Evolutionary conservation across 2,797 vertebrate species (phyloP), one percentile per base, ranked within the genome.

Genomic region (Poecilia wingei): DNA sequence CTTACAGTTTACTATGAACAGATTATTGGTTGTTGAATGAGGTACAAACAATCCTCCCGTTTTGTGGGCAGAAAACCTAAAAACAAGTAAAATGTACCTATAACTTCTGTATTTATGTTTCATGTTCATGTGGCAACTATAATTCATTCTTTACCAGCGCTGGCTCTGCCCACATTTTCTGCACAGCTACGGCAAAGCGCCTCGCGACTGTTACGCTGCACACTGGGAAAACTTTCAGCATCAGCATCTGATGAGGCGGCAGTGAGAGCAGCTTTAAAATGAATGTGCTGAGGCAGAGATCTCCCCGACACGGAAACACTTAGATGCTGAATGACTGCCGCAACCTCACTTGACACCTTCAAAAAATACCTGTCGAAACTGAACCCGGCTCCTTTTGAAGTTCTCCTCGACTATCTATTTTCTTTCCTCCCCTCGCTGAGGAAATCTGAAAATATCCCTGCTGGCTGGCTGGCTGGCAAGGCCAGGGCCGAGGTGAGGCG

Each of bases 371-470:
- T 88, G 85, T 39, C 87, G 84, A 89, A 92, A 92, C 85, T 82
- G 86, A 89, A 88, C 83, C 88, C 85, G 2, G 76, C 83, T 72
- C 81, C 84, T 77, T 39, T 92, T 92, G 84, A 84, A 81, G 87
- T 87, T 79, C 51, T 78, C 70, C 80, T 28, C 82, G 82, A 79
- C 78, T 76, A 75, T 86, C 80, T 80, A 82, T 89, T 87, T 85
- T 89, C 84, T 87, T 79, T 90, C 84, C 86, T 77, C 86, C 87
- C 77, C 84, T 76, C 49, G 59, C 87, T 87, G 85, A 73, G 86
- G 77, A 79, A 93, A 92, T 92, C 83, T 87, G 84, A 94, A 93
- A 25, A 92, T 82, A 84, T 87, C 84, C 86, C 84, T n/a, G 47
- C 79, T 28, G 84, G 82, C 89, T 82, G 77, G 43, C 78, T 28